Evolutionary conservation across 2,797 vertebrate species (phyloP).

Genomic region (Crotalus adamanteus): DNA sequence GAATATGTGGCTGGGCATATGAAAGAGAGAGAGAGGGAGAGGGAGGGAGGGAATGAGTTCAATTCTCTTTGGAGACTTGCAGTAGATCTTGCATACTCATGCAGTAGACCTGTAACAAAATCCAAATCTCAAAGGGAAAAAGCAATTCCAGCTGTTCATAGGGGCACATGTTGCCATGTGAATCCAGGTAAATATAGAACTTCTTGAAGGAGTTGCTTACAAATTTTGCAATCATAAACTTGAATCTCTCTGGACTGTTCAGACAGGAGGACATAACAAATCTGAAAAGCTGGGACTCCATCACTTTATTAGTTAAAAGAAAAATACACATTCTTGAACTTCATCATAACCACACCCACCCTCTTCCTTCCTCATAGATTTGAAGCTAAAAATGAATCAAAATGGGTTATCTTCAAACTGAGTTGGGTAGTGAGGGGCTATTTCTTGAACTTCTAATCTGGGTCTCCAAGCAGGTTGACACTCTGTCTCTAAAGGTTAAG

Average conservation of each 20-base stretch:
- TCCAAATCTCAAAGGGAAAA: neutral
- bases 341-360: neutral
- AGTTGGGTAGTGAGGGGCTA: neutral
- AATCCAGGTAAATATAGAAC: neutral
- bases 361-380: neutral
- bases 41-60: neutral
- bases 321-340: neutral
- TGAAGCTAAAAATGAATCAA: neutral
- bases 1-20: neutral
- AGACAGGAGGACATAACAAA: neutral
- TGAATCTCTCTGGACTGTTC: neutral
- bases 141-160: neutral
- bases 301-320: neutral
- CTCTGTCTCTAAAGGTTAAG: neutral
- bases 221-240: neutral
- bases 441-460: neutral
- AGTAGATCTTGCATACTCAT: neutral
- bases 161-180: neutral
- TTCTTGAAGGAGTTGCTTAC: neutral
- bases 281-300: neutral
- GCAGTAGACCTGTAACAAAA: neutral
- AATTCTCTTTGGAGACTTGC: neutral
- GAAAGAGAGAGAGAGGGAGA: neutral
- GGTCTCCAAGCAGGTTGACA: neutral
- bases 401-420: neutral